Base-by-base conservation (phyloP, 2,797 vertebrate genomes). In the Sphaeramia orbicularis region DNA sequence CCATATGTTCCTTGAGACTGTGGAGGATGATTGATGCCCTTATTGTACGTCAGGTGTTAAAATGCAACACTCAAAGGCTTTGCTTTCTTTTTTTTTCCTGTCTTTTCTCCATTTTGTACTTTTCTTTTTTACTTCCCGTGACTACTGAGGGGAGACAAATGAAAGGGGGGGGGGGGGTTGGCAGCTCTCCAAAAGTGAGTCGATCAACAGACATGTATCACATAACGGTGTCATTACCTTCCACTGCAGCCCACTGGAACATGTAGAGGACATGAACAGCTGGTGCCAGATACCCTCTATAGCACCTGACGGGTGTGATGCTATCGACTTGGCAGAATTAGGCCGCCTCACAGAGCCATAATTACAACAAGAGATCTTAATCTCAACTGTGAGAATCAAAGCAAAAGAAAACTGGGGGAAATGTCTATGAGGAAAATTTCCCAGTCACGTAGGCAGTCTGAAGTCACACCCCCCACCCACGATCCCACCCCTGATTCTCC, bases 311-410 rank as follows among this genome's bases (percentile, higher is more conserved):
- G 56, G 45, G 40, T 6, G 57, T 1, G 87, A 91, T 86, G 86
- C 73, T 83, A 88, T 91, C 89, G 18, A 45, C 72, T 40, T 65
- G 80, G 86, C 84, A 85, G 87, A 90, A 89, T 84, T 76, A 90
- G 80, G 65, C 64, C 30, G 53, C 76, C 67, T 86, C 74, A 61
- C 54, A n/a, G 62, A 78, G 80, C 89, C 81, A 74, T 86, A 89
- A 91, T 91, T 91, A 89, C 76, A 85, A 91, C 84, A 79, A 45
- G 77, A 89, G 89, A 92, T 90, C 81, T 66, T 84, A 80, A 91
- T 91, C 88, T 85, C 21, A 48, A 55, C 62, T 1, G 19, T 52
- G 49, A 53, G 79, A 81, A 75, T 61, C 59, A 68, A 83, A 78
- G 73, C 18, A 21, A 37, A 19, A 19, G 30, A 12, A 58, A 61